These are phyloP conservation scores for Microtus pennsylvanicus DNA, from an alignment of 2,113 vertebrate species.

Conservation along the genomic window DNA sequence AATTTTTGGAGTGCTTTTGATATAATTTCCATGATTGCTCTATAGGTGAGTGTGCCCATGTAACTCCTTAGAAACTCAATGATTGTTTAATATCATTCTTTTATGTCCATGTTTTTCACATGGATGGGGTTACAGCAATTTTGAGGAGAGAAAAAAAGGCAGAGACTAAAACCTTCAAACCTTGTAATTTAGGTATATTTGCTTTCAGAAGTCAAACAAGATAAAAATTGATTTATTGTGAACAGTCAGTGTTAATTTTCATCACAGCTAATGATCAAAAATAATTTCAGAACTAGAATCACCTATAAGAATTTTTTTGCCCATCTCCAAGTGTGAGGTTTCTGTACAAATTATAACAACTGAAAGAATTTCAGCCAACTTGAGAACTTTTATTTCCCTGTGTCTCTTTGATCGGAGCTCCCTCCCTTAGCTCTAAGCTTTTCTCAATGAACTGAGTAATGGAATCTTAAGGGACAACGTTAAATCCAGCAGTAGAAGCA, in stretches of 20 bases:
- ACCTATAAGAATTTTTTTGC: conserved; percentile 8
- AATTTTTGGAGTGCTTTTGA: background rate
- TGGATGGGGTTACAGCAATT: background rate
- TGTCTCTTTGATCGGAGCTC: conserved; percentile 53
- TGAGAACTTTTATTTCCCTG: conserved; percentile 64
- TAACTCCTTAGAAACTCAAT: background rate
- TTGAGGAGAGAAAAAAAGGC: background rate
- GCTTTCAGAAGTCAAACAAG: conserved; percentile 49
- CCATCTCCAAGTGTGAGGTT: conserved; percentile 42
- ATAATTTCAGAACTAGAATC: background rate
- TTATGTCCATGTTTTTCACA: conserved; percentile 20
- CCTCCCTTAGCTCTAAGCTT: conserved; percentile 67
- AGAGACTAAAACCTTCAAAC: background rate
- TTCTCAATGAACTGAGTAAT: conserved; percentile 80
- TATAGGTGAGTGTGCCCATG: background rate
- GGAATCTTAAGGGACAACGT: conserved; percentile 74
- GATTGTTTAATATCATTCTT: conserved; percentile 53
- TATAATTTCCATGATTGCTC: background rate
- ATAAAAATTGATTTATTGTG: conserved; percentile 28
- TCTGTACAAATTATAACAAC: conserved; percentile 58
- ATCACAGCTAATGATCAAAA: background rate
- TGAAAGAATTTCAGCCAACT: conserved; percentile 56
- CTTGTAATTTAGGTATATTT: background rate
- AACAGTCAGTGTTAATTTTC: conserved; percentile 34
- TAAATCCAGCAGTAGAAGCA: conserved; percentile 64